Conservation (phyloP, 1,140 invertebrate species). For the Dreissena rostriformis region DNA sequence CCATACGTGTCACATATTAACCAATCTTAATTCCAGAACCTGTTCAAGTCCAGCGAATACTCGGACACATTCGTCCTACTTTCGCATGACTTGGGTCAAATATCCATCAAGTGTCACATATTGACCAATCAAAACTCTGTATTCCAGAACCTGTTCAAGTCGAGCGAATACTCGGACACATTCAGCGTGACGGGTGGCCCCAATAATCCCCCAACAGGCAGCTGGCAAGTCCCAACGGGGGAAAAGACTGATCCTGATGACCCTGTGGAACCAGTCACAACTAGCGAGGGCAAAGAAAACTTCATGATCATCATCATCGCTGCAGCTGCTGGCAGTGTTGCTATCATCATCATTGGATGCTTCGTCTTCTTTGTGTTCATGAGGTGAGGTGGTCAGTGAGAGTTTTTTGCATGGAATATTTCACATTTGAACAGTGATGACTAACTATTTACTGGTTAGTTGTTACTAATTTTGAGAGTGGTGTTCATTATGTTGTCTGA, state of each 20-base stretch:
- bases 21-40: constrained; percentile 83
- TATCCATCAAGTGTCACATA: too few species aligned
- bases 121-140: not conserved
- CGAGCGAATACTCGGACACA: constrained; percentile 31
- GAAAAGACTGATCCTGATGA: not conserved
- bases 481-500: too few species aligned
- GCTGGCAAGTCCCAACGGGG: not conserved
- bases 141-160: constrained; percentile 29
- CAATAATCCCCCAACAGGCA: not conserved
- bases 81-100: too few species aligned
- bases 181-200: not conserved
- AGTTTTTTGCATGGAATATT: too few species aligned
- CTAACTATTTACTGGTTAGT: too few species aligned
- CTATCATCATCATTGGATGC: constrained; percentile 81
- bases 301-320: constrained; percentile 75
- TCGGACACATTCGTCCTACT: constrained; percentile 85
- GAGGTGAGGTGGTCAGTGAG: constrained; percentile 65
- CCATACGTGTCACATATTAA: not conserved
- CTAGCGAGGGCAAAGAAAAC: constrained; percentile 35
- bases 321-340: constrained; percentile 79
- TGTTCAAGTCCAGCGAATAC: constrained; percentile 97
- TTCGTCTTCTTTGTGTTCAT: constrained; percentile 80
- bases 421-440: too few species aligned
- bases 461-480: too few species aligned
- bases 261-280: not conserved